Conservation (phyloP, 1,140 invertebrate species). For the Drosophila pseudoobscura region DNA sequence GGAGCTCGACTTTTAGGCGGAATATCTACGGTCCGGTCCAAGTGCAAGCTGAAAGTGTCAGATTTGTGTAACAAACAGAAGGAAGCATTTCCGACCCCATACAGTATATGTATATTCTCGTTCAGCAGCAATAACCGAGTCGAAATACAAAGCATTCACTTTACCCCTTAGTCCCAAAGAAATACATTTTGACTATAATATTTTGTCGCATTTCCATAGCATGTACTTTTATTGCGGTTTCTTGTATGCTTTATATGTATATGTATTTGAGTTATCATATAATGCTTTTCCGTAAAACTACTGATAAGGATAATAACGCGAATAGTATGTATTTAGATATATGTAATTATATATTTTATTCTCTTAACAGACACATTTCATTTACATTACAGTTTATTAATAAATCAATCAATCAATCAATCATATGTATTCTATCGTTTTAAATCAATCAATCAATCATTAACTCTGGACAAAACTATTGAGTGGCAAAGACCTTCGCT, state of each 20-base stretch:
- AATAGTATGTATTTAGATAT: constrained; percentile 5
- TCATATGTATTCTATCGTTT: not conserved
- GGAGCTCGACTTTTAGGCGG: too few relatives aligned
- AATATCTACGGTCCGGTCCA: too few relatives aligned
- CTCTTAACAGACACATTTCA: constrained; percentile 4
- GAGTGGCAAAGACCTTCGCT: constrained; percentile 10
- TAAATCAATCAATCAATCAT: constrained; percentile 17
- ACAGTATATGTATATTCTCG: too few relatives aligned
- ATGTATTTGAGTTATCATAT: constrained; percentile 32
- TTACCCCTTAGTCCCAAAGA: not conserved
- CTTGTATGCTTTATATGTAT: constrained; percentile 34
- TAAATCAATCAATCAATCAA: constrained; percentile 23
- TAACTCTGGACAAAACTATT: constrained; percentile 4
- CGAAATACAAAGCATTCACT: too few relatives aligned
- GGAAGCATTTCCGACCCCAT: too few relatives aligned
- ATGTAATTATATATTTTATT: constrained; percentile 11
- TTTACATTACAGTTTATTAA: constrained; percentile 6
- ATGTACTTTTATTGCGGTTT: constrained; percentile 52
- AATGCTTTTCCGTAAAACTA: constrained; percentile 38
- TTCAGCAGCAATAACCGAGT: too few relatives aligned
- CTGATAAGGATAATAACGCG: constrained; percentile 39
- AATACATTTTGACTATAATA: constrained; percentile 1
- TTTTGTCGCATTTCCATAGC: constrained; percentile 42
- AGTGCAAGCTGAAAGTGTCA: too few relatives aligned
- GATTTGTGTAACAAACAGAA: too few relatives aligned